Percentiles rank a stretch among this genome's conserved stretches.
Evolutionary conservation across 1,140 invertebrate species (phyloP).

Genomic region (Tenebrio molitor): DNA sequence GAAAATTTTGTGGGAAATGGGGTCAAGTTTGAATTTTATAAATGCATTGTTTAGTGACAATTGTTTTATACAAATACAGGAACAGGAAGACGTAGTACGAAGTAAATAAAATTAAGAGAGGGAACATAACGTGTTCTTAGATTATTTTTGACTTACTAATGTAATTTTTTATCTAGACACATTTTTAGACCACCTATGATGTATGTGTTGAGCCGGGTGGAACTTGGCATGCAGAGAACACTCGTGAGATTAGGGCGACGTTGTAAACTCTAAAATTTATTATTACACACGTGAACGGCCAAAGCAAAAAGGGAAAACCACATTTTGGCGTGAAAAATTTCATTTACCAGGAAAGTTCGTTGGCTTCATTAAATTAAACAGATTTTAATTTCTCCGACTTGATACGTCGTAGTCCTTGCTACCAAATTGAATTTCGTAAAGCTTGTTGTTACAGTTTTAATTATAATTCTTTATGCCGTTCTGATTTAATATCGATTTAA

Average conservation of each 20-base stretch:
- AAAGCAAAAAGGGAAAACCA: constrained; percentile 2
- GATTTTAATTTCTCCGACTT: background rate
- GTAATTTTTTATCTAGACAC: too few species aligned
- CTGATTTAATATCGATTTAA: constrained; percentile 4
- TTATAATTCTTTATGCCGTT: background rate
- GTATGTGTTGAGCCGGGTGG: background rate
- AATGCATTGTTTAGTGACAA: too few species aligned
- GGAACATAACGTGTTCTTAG: too few species aligned
- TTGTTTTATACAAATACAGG: too few species aligned
- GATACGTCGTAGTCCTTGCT: background rate
- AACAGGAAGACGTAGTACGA: too few species aligned
- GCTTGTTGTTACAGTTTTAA: background rate
- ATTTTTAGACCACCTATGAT: too few species aligned
- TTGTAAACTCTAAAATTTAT: constrained; percentile 1
- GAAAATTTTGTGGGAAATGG: too few species aligned
- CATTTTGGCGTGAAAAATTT: background rate
- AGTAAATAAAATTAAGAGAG: too few species aligned
- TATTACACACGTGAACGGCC: background rate
- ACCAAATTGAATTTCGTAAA: background rate
- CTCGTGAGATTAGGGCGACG: background rate
- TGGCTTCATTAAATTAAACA: background rate
- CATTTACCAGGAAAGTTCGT: background rate
- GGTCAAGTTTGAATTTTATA: too few species aligned
- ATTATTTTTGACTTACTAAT: too few species aligned
- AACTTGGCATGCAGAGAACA: background rate